Evolutionary conservation across 2,888 invertebrate species (phyloP).

Genomic region (Pachydiplax longipennis): DNA sequence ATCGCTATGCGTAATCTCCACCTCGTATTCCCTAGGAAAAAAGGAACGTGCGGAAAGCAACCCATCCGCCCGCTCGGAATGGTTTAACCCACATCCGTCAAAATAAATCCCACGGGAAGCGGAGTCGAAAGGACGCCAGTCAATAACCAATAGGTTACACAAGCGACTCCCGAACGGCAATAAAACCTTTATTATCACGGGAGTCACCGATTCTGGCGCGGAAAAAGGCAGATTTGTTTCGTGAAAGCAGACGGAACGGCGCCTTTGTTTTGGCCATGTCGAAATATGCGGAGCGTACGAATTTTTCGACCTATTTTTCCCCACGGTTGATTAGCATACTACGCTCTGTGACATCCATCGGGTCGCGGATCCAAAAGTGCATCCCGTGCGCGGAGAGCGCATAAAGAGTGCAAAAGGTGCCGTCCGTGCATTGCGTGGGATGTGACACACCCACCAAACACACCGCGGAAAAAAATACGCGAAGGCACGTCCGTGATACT

Average conservation of each 20-base stretch:
- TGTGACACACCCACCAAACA: not conserved
- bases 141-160: too few relatives aligned
- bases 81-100: not conserved
- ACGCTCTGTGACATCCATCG: too few relatives aligned
- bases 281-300: not conserved
- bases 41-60: not conserved
- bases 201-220: not conserved
- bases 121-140: too few relatives aligned
- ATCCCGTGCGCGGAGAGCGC: not conserved
- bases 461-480: not conserved
- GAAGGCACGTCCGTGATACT: too few relatives aligned
- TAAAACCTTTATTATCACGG: not conserved
- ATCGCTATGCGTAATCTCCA: not conserved
- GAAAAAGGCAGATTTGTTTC: too few relatives aligned
- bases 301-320: not conserved
- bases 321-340: too few relatives aligned
- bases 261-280: too few relatives aligned
- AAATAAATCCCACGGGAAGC: not conserved
- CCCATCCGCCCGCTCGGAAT: not conserved
- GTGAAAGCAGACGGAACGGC: too few relatives aligned
- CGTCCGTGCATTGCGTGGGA: not conserved
- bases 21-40: not conserved
- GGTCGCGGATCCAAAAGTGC: not conserved
- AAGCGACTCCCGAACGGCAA: not conserved
- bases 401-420: not conserved